Conservation (phyloP, 2,797 vertebrate species). For the Sebastes hubbsi region DNA sequence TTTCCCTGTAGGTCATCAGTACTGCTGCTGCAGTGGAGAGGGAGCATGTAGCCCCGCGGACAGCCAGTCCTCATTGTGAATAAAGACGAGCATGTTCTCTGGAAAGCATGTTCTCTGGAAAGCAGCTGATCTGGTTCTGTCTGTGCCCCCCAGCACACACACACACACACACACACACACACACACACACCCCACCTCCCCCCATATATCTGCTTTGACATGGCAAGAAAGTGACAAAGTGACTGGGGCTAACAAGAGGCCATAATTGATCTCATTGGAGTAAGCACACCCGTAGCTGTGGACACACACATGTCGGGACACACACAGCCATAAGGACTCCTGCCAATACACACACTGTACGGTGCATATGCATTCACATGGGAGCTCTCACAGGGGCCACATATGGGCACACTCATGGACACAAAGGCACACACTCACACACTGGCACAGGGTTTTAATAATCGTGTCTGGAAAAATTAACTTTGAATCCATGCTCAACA, state of each 20-base stretch:
- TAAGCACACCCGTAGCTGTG: constrained; percentile 7
- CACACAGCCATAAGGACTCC: constrained; percentile 45
- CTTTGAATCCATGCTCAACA: constrained; percentile 87
- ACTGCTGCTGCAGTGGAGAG: constrained; percentile 24
- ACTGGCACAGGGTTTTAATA: constrained; percentile 85
- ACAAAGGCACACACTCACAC: constrained; percentile 30
- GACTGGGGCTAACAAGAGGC: constrained; percentile 78
- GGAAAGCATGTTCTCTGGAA: constrained; percentile 63
- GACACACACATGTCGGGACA: constrained; percentile 24
- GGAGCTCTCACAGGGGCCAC: constrained; percentile 37
- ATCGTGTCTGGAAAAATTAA: constrained; percentile 86
- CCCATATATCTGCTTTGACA: constrained; percentile 73
- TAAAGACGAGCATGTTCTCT: constrained; percentile 59
- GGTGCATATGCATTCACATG: constrained; percentile 20
- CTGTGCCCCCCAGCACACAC: constrained; percentile 15
- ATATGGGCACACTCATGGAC: constrained; percentile 42
- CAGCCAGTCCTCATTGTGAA: constrained; percentile 49
- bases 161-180: neutral
- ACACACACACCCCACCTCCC: neutral
- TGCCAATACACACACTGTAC: constrained; percentile 49
- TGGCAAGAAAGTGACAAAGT: constrained; percentile 73
- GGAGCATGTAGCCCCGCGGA: constrained; percentile 33
- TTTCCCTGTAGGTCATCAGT: constrained; percentile 45
- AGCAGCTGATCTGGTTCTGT: constrained; percentile 62
- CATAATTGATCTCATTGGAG: constrained; percentile 80